phyloP scores from a whole-genome alignment of 2,888 invertebrate species.

The Periphyllus acericola region DNA sequence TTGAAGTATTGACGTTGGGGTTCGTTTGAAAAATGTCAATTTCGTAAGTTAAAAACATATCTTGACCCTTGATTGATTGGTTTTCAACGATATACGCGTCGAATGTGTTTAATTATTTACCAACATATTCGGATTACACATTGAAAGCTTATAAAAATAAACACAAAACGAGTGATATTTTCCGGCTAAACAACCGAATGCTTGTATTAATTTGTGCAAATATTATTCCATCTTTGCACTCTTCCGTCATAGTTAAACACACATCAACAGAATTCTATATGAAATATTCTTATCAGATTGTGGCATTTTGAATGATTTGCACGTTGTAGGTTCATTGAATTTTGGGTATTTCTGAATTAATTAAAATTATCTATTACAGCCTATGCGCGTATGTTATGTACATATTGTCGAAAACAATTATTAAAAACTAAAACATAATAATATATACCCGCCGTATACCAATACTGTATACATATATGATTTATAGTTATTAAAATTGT shows the following conservation, averaged over 20 bases:
- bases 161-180: not conserved
- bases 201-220: not conserved
- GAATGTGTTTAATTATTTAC: not conserved
- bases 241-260: not conserved
- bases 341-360: not conserved
- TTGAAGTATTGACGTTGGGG: too few relatives aligned
- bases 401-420: not conserved
- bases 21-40: too few relatives aligned
- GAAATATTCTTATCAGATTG: not conserved
- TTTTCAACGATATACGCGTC: not conserved
- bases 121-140: not conserved
- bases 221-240: not conserved
- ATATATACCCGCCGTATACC: not conserved
- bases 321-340: not conserved
- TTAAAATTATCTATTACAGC: not conserved
- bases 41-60: not conserved
- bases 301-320: not conserved
- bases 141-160: not conserved
- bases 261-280: not conserved
- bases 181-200: too few relatives aligned
- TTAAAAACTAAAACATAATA: not conserved
- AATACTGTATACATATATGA: not conserved
- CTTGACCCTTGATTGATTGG: not conserved
- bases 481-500: not conserved
- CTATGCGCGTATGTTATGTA: not conserved